Conservation (phyloP, 2,113 vertebrate species). For the Pogona vitticeps region DNA sequence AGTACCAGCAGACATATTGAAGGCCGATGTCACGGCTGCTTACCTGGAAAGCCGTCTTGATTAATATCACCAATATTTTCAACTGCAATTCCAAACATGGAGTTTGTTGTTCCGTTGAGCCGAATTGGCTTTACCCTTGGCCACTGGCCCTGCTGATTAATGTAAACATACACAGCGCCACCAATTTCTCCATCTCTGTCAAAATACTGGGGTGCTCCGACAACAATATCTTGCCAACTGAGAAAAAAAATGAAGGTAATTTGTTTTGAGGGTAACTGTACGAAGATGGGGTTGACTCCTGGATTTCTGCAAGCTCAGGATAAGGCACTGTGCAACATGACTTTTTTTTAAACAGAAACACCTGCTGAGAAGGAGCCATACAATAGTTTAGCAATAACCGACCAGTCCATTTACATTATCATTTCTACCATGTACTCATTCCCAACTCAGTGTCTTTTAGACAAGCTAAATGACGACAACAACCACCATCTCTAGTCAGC, state of each 20-base stretch:
- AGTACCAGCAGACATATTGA: neutral
- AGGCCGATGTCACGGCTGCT: neutral
- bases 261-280: conserved; percentile 22
- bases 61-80: conserved; percentile 93
- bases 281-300: neutral
- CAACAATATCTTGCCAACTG: conserved; percentile 96
- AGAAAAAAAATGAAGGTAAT: neutral
- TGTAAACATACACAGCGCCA: conserved; percentile 94
- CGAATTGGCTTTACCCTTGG: conserved; percentile 80
- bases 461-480: neutral
- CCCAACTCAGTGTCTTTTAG: neutral
- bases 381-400: neutral
- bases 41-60: conserved; percentile 91
- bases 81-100: conserved; percentile 96
- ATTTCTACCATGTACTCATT: neutral
- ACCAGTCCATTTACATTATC: neutral
- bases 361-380: neutral
- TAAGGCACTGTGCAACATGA: neutral
- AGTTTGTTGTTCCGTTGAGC: conserved; percentile 89
- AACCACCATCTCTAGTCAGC: neutral
- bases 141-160: conserved; percentile 89
- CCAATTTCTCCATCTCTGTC: conserved; percentile 89
- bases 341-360: neutral
- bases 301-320: neutral
- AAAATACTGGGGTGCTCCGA: conserved; percentile 98